Percentiles rank a stretch among this genome's conserved stretches.
phyloP scores from a whole-genome alignment of 2,888 invertebrate species.

The Melieria crassipennis region DNA sequence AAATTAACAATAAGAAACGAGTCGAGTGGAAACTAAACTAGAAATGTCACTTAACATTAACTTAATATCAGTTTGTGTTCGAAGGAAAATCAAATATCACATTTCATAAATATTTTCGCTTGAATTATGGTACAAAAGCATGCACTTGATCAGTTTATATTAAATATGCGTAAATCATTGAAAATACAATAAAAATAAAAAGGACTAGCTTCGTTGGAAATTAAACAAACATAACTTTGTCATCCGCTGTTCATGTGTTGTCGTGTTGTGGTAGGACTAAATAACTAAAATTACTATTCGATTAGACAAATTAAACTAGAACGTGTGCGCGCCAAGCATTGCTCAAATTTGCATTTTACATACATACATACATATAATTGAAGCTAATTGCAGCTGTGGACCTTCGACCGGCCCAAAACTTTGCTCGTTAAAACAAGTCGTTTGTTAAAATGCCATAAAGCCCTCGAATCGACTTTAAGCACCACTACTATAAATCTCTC shows the following conservation, averaged over 20 bases:
- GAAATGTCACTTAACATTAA: conserved; percentile 5
- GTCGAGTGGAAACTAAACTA: background rate
- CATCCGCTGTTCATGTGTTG: background rate
- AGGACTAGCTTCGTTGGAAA: conserved; percentile 37
- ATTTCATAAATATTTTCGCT: conserved; percentile 1
- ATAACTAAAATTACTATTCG: background rate
- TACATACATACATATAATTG: conserved; percentile 16
- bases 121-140: conserved; percentile 13
- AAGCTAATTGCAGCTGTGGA: no score
- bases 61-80: conserved; percentile 24
- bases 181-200: conserved; percentile 9
- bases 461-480: no score
- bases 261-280: no score
- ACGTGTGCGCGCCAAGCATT: conserved; percentile 33
- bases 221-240: conserved; percentile 5
- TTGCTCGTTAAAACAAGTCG: no score
- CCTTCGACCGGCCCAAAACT: no score
- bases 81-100: conserved; percentile 14
- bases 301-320: conserved; percentile 18
- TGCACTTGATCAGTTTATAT: background rate
- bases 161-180: conserved; percentile 15
- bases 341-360: conserved; percentile 8
- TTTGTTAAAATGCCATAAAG: no score
- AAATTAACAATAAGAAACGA: background rate
- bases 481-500: no score